Evolutionary conservation across 2,113 vertebrate species (phyloP), one percentile per base, ranked within the genome.

Genomic region (Corapipo altera): DNA sequence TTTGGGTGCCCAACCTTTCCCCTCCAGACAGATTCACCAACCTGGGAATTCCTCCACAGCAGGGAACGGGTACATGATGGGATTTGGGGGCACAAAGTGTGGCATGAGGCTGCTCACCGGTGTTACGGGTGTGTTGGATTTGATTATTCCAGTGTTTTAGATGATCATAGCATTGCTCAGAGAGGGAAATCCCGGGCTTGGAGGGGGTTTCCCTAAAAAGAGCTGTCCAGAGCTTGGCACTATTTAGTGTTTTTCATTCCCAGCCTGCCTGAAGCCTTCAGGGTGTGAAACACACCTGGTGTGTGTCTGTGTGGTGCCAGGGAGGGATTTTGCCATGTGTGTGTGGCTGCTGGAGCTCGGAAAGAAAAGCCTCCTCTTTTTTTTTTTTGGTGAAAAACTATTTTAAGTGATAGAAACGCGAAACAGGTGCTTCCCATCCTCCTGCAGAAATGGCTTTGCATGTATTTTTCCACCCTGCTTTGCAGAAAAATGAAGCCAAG

Each of bases 331-430:
- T 51, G 22, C 43, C 48, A 18, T 0, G 0, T 48, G 43, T 72
- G 7, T 0, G 0, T 41, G n/a, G 24, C 21, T 12, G 15, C 16
- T 55, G 54, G 7, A 69, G 15, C 33, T 17, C 0, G 1, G 19
- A 24, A 59, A 48, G 21, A 54, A 76, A 87, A 67, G 27, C 2
- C 6, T 30, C 12, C 3, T 1, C 0, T 1, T 19, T n/a, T 16
- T 51, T 51, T 43, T 69, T 94, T 52, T 18, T 22, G 1, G 9
- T 55, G 44, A 44, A 69, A 91, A 57, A 6, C 43, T 39, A 17
- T 62, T 94, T 84, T 33, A 20, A 82, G 48, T 35, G 46, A 9
- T 17, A 72, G 88, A 91, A 88, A 62, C 0, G 0, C 0, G 0
- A 76, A 83, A 33, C 82, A 64, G 92, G 71, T 96, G 76, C 39